Evolutionary conservation across 2,888 invertebrate species (phyloP).

Genomic region (Agonopterix subpropinquella): DNA sequence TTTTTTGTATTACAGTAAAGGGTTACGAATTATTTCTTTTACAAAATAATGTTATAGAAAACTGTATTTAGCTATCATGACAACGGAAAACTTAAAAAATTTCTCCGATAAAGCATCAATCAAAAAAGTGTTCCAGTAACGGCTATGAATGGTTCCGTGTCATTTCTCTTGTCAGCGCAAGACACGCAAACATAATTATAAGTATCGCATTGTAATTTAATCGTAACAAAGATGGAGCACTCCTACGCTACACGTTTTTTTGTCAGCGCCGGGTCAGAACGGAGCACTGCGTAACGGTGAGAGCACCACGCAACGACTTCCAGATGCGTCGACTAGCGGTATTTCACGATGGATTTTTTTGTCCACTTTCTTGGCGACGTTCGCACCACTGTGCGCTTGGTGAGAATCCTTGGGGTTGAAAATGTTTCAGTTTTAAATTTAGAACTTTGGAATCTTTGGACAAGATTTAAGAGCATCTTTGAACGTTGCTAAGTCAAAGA

Average conservation of each 20-base stretch:
- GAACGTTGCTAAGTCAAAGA: too few relatives aligned
- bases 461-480: too few relatives aligned
- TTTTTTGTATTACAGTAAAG: too few relatives aligned
- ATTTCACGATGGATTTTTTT: slow-evolving; percentile 53
- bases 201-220: slow-evolving; percentile 41
- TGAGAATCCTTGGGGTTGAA: slow-evolving; percentile 17
- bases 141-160: slow-evolving; percentile 28
- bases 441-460: too few relatives aligned
- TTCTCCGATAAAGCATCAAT: slow-evolving; percentile 4
- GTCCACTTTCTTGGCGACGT: slow-evolving; percentile 29
- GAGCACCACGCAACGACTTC: slow-evolving; percentile 57
- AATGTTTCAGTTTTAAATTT: slow-evolving; percentile 8
- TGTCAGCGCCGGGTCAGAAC: slow-evolving; percentile 36
- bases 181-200: slow-evolving; percentile 47
- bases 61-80: too few relatives aligned
- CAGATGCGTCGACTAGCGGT: slow-evolving; percentile 70
- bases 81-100: too few relatives aligned
- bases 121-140: slow-evolving; percentile 19
- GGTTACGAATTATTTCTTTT: too few relatives aligned
- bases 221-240: slow-evolving; percentile 44
- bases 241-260: slow-evolving; percentile 52
- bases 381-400: slow-evolving; percentile 21
- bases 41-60: too few relatives aligned
- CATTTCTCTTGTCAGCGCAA: slow-evolving; percentile 30
- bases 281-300: slow-evolving; percentile 53